Percentiles rank a stretch among this genome's conserved stretches.
phyloP scores from a whole-genome alignment of 2,113 vertebrate species.

The Hystrix brachyura region DNA sequence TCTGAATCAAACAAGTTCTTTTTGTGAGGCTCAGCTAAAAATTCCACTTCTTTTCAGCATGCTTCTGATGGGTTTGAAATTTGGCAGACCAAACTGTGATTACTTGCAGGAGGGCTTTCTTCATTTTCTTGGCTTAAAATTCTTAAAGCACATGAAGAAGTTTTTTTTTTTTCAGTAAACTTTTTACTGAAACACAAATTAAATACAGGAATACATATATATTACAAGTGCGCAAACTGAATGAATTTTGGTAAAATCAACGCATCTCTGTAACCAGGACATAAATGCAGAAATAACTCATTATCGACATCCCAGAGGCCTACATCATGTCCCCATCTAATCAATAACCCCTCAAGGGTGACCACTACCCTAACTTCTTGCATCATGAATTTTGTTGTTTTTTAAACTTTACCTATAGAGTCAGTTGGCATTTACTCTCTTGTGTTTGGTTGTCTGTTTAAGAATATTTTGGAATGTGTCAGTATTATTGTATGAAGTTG shows the following conservation, averaged over 20 bases:
- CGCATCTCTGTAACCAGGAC: neutral
- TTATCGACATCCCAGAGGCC: neutral
- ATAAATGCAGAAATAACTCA: neutral
- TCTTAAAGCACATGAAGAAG: slow-evolving; percentile 39
- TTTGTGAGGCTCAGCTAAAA: slow-evolving; percentile 59
- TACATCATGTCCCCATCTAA: neutral
- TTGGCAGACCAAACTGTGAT: slow-evolving; percentile 65
- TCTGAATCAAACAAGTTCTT: slow-evolving; percentile 48
- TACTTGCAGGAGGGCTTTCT: slow-evolving; percentile 60
- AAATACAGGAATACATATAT: neutral
- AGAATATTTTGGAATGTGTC: neutral
- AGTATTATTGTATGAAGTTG: neutral
- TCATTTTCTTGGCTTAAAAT: slow-evolving; percentile 71
- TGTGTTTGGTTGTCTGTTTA: neutral
- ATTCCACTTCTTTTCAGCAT: slow-evolving; percentile 63
- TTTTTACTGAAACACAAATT: slow-evolving; percentile 64
- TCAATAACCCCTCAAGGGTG: neutral
- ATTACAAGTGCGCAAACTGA: neutral
- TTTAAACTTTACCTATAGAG: slow-evolving; percentile 25
- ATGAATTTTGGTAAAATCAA: slow-evolving; percentile 52
- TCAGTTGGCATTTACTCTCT: neutral
- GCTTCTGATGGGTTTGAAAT: slow-evolving; percentile 47
- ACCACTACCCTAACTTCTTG: neutral
- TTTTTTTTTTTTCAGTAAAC: slow-evolving; percentile 48
- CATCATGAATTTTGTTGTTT: neutral